phyloP scores from a whole-genome alignment of 1,140 invertebrate genomes.

The Drosophila ohnishii region DNA sequence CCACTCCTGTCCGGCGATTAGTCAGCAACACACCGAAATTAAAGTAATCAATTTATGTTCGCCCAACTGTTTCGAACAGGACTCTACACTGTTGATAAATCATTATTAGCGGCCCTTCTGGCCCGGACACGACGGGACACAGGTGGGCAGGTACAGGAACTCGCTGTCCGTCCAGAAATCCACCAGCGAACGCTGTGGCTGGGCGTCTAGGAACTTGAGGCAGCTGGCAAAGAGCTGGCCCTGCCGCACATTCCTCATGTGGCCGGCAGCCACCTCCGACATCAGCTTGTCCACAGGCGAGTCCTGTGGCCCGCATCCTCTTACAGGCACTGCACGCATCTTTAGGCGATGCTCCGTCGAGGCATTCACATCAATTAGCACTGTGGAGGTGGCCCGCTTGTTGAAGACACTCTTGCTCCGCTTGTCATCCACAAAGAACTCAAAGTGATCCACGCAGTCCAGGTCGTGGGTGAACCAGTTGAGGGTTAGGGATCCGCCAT shows the following conservation, averaged over 20 bases:
- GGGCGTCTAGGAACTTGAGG: constrained; percentile 6
- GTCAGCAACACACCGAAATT: constrained; percentile 23
- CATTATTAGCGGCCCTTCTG: constrained; percentile 10
- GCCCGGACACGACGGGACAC: neutral
- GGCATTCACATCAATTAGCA: constrained; percentile 55
- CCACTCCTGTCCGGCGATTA: constrained; percentile 28
- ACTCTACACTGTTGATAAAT: neutral
- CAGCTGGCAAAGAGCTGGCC: constrained; percentile 42
- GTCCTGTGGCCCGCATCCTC: neutral
- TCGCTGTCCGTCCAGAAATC: constrained; percentile 65
- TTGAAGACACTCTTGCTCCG: constrained; percentile 41
- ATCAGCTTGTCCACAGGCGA: constrained; percentile 40
- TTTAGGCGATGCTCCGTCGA: constrained; percentile 30
- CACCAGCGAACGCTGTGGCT: constrained; percentile 28
- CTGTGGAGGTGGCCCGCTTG: constrained; percentile 22
- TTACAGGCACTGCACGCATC: constrained; percentile 41
- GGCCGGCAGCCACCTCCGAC: constrained; percentile 41
- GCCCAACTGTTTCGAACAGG: constrained; percentile 12
- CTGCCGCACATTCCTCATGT: constrained; percentile 32
- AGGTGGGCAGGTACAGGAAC: constrained; percentile 55
- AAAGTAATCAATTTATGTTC: constrained; percentile 37
- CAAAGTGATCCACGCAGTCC: constrained; percentile 48
- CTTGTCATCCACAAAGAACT: constrained; percentile 47
- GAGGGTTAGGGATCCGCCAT: constrained; percentile 30
- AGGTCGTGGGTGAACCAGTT: constrained; percentile 60